Evolutionary conservation across 2,888 invertebrate genomes (phyloP).

Genomic region (Acanthococcus lagerstroemiae): DNA sequence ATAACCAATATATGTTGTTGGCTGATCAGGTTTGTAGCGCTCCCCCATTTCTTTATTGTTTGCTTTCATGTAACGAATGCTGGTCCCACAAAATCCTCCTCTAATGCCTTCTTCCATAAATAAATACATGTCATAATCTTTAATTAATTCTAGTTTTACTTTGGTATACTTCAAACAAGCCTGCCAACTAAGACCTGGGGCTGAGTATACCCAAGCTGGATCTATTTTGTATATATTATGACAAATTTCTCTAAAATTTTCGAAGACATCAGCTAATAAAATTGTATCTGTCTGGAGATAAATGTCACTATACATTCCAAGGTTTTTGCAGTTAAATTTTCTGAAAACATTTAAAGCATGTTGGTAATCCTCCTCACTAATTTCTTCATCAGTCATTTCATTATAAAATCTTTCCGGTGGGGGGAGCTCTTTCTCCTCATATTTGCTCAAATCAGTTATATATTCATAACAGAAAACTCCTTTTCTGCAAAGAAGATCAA

Average conservation of each 20-base stretch:
- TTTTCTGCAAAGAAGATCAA: too few relatives aligned
- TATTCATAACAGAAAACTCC: not conserved
- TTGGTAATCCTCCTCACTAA: constrained; percentile 5
- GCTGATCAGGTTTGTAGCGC: not conserved
- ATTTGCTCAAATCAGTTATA: not conserved
- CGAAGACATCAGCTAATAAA: not conserved
- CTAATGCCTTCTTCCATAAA: not conserved
- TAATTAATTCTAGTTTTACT: constrained; percentile 13
- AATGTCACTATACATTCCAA: too few relatives aligned
- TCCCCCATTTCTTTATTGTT: not conserved
- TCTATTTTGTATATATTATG: constrained; percentile 17
- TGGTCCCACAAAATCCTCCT: constrained; percentile 7
- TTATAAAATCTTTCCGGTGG: constrained; percentile 2
- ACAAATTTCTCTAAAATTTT: constrained; percentile 39
- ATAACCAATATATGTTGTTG: constrained; percentile 12
- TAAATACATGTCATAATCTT: constrained; percentile 11
- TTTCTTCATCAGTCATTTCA: constrained; percentile 9
- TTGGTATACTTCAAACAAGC: constrained; percentile 1
- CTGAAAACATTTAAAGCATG: constrained; percentile 11
- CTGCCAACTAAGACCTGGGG: constrained; percentile 10
- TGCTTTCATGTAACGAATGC: not conserved
- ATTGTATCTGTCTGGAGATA: not conserved
- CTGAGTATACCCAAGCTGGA: constrained; percentile 18
- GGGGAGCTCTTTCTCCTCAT: not conserved
- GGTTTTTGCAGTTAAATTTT: constrained; percentile 4